These are phyloP conservation scores for Gorsachius magnificus DNA, from an alignment of 2,797 vertebrate species.

Conservation along the genomic window DNA sequence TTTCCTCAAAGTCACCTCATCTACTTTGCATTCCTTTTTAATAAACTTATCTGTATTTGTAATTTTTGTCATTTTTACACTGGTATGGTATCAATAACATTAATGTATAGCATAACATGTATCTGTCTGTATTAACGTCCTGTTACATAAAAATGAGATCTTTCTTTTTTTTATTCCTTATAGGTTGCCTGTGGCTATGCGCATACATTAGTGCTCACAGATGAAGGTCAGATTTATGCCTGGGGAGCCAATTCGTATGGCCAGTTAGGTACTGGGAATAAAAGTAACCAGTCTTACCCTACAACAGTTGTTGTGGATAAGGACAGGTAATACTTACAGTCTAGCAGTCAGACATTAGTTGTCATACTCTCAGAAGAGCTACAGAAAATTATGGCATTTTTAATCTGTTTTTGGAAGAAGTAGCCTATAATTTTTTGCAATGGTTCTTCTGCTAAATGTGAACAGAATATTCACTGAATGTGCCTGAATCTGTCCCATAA, in stretches of 20 bases:
- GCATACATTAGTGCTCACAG: slow-evolving; percentile 93
- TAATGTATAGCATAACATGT: neutral
- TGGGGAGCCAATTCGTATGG: slow-evolving; percentile 99
- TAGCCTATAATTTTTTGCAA: neutral
- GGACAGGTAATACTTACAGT: slow-evolving; percentile 85
- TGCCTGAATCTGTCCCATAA: neutral
- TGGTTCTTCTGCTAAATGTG: neutral
- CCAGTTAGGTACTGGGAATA: slow-evolving; percentile 96
- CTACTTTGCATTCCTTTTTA: neutral
- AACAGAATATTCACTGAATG: neutral
- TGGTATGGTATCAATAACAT: neutral
- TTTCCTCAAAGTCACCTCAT: neutral
- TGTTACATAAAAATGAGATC: neutral
- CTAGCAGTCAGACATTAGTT: neutral
- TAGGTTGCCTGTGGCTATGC: slow-evolving; percentile 97
- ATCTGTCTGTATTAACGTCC: neutral
- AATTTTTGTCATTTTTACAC: neutral
- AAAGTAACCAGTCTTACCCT: slow-evolving; percentile 94
- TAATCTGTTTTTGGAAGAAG: neutral
- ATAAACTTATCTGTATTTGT: neutral
- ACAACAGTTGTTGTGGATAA: slow-evolving; percentile 90
- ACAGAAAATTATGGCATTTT: neutral
- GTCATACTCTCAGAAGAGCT: neutral
- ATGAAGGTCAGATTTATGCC: slow-evolving; percentile 92
- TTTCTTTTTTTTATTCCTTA: slow-evolving; percentile 24